Evolutionary conservation across 2,113 vertebrate species (phyloP), one percentile per base, ranked within the genome.

Genomic region (Cinclus cinclus): DNA sequence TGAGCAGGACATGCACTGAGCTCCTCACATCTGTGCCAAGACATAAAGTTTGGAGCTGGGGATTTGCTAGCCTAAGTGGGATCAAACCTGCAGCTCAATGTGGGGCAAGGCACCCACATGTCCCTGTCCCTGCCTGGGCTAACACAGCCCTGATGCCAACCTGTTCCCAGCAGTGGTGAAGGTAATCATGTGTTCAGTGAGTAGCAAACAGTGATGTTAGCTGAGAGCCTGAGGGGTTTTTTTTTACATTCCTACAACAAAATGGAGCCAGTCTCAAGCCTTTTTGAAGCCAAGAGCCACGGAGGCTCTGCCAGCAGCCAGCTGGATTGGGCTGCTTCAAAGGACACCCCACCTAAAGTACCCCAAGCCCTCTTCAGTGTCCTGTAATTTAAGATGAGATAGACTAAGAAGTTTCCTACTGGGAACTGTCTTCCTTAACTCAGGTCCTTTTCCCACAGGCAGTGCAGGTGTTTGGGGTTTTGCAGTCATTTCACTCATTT

Each of bases 401-500:
- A 93, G 87, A 67, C 33, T 74, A 80, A 79, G 60, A 92, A 37
- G 75, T 95, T 92, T 95, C 94, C 87, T 89, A 25, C 81, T 75
- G 44, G 56, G 69, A 94, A 79, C 92, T n/a, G 25, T 88, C 96
- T 92, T 97, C 92, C 83, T 96, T 92, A 88, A 55, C 87, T 71
- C 83, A 94, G 96, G 95, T 97, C 97, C 97, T 92, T 90, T 76
- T 96, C 93, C 95, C 95, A 95, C 95, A 5, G 89, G 88, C 95
- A 87, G 71, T 96, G 94, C 91, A 90, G 78, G 82, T 75, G 88
- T 95, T 82, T 93, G 92, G 95, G 96, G 94, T 95, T 95, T 96
- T 95, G 92, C 97, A 97, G 96, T 93, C 86, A 90, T 94, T 95
- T 98, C 95, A 97, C 96, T 97, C 87, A 64, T 74, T 90, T 82